These are phyloP conservation scores for Deladenus siricidicola DNA, from an alignment of 2,888 invertebrate species.

Conservation along the genomic window DNA sequence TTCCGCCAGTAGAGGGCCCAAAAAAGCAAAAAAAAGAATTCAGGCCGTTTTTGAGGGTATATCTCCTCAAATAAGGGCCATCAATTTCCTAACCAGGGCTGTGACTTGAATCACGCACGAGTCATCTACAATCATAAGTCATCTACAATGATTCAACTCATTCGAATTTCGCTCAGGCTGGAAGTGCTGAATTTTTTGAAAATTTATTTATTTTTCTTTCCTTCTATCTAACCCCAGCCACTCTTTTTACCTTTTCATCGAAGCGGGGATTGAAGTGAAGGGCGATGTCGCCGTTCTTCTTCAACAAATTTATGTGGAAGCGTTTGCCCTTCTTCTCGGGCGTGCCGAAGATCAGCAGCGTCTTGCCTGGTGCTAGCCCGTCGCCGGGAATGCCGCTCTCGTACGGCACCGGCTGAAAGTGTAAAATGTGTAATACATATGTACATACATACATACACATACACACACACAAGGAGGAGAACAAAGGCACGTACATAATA, in stretches of 20 bases:
- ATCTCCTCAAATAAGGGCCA: too few species aligned
- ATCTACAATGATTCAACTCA: too few species aligned
- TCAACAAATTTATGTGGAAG: slow-evolving; percentile 47
- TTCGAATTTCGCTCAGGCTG: too few species aligned
- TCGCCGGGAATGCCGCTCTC: slow-evolving; percentile 49
- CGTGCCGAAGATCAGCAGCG: slow-evolving; percentile 44
- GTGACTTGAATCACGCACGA: too few species aligned
- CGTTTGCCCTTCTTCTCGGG: slow-evolving; percentile 53
- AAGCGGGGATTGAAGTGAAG: slow-evolving; percentile 52
- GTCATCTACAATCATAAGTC: too few species aligned
- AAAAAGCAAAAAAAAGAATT: too few species aligned
- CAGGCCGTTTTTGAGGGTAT: too few species aligned
- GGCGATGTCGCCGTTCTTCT: slow-evolving; percentile 52
- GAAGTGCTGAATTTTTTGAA: background rate
- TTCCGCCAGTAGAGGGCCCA: too few species aligned
- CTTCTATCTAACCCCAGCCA: background rate
- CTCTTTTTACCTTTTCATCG: slow-evolving; percentile 26
- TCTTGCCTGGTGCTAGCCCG: slow-evolving; percentile 48
- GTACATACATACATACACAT: too few species aligned
- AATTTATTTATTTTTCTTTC: background rate
- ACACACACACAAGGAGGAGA: too few species aligned
- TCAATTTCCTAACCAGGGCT: too few species aligned
- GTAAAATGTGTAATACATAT: background rate
- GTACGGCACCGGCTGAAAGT: slow-evolving; percentile 28
- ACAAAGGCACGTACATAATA: slow-evolving; percentile 43